Evolutionary conservation across 2,113 vertebrate species (phyloP), one percentile per base, ranked within the genome.

Genomic region (Nibea coibor): DNA sequence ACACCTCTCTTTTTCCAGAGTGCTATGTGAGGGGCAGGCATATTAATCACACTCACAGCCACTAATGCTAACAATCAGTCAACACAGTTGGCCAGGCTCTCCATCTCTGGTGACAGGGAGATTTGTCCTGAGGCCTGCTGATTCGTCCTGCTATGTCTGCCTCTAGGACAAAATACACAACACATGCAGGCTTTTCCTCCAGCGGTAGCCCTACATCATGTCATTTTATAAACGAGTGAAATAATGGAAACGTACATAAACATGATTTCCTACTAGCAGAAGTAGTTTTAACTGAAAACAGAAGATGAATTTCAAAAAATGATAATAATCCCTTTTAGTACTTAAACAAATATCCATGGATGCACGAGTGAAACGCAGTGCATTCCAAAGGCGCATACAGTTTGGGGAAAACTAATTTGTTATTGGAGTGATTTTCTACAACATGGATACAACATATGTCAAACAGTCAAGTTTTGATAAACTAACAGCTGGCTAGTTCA

Each of bases 21-120:
- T 95, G 94, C 95, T 94, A 95, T 94, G 92, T 94, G 93, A 94
- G 94, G 88, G 94, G 90, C 91, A 93, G 92, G 92, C 93, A 80
- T 96, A 97, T 98, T 97, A 97, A 97, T 99, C 97, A 97, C 94
- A 95, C 94, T 97, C 97, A 97, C 92, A 90, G 94, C 89, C 93
- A 93, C 94, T 96, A 97, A 98, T 95, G 73, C 93, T 96, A 96
- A 97, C 96, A 95, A 97, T 98, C 96, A 66, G 93, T 98, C 97
- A 97, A 95, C 85, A 86, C 88, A 80, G 93, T 93, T 92, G 85
- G 90, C 75, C 75, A 83, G 94, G 95, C 91, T 94, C 94, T 95
- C 96, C 96, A 96, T 97, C 95, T 95, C 93, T 78, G 42, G 81
- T 93, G 96, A 97, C 95, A 93, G 94, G 91, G 87, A 96, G 95